Conservation (phyloP, 2,888 invertebrate genomes). For the Syrista parreyssii region DNA sequence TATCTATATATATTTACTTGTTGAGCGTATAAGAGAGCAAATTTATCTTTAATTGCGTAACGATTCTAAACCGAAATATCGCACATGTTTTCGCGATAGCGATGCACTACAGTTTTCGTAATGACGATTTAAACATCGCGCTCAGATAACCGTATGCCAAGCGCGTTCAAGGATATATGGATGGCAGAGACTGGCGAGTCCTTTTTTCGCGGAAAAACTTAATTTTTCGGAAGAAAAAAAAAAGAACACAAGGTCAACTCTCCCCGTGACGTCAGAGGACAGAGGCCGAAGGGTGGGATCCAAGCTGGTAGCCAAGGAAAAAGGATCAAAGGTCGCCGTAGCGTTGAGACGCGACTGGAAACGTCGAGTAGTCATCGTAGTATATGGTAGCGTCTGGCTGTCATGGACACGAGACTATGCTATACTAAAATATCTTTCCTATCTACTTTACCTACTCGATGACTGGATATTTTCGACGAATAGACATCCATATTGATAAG, state of each 20-base stretch:
- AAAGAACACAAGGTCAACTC: not conserved
- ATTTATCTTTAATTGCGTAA: not conserved
- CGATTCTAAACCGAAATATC: no score
- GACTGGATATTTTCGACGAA: not conserved
- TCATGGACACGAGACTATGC: not conserved
- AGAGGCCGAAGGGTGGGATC: not conserved
- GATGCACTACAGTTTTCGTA: not conserved
- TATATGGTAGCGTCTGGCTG: not conserved
- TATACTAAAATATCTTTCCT: not conserved
- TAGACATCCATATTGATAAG: not conserved
- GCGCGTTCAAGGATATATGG: not conserved
- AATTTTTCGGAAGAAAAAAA: not conserved
- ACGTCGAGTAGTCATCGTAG: not conserved
- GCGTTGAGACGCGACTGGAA: not conserved
- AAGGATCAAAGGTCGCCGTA: not conserved
- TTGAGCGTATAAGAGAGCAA: not conserved
- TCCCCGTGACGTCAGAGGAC: not conserved
- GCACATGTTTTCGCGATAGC: no score
- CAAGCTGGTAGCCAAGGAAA: not conserved
- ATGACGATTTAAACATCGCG: not conserved
- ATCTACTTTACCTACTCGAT: not conserved
- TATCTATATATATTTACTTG: not conserved
- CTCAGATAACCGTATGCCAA: not conserved
- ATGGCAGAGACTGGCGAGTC: not conserved
- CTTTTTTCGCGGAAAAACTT: not conserved